A percentile compares a stretch with the other conserved stretches of the same genome.
Evolutionary conservation across 2,797 vertebrate genomes (phyloP).

Genomic region (Gastrophryne carolinensis): DNA sequence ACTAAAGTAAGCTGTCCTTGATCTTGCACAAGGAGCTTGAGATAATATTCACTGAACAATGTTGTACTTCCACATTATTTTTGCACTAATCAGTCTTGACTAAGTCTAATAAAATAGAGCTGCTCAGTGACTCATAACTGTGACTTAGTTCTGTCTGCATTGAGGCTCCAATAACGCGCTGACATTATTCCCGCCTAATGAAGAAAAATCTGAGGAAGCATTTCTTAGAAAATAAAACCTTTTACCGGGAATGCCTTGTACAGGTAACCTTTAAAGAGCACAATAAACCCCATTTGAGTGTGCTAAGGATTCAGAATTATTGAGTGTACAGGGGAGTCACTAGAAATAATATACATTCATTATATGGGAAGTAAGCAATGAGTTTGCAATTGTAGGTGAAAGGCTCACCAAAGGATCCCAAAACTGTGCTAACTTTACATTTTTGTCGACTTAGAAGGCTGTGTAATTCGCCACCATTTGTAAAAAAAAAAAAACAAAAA

Average conservation of each 20-base stretch:
- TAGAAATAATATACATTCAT: not conserved
- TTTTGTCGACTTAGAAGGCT: too few relatives aligned
- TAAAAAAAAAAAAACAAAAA: too few relatives aligned
- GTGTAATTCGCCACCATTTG: too few relatives aligned
- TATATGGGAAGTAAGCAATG: not conserved
- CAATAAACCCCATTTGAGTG: constrained; percentile 1
- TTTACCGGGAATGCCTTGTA: not conserved
- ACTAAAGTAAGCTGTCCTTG: not conserved
- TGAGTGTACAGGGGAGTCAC: not conserved
- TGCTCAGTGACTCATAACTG: constrained; percentile 12
- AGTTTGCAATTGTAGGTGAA: too few relatives aligned
- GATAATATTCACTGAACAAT: not conserved
- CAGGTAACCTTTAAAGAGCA: constrained; percentile 13
- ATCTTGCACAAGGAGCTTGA: not conserved
- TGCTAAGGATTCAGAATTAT: not conserved
- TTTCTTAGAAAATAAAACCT: not conserved
- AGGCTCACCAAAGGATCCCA: too few relatives aligned
- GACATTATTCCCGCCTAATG: constrained; percentile 10
- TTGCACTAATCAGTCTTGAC: constrained; percentile 8
- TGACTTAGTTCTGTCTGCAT: constrained; percentile 7
- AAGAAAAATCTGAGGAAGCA: not conserved
- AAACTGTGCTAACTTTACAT: too few relatives aligned
- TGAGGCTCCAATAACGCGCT: constrained; percentile 1
- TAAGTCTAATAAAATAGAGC: not conserved
- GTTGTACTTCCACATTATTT: not conserved